Conservation (phyloP, 2,797 vertebrate species). For the Nasua narica region DNA sequence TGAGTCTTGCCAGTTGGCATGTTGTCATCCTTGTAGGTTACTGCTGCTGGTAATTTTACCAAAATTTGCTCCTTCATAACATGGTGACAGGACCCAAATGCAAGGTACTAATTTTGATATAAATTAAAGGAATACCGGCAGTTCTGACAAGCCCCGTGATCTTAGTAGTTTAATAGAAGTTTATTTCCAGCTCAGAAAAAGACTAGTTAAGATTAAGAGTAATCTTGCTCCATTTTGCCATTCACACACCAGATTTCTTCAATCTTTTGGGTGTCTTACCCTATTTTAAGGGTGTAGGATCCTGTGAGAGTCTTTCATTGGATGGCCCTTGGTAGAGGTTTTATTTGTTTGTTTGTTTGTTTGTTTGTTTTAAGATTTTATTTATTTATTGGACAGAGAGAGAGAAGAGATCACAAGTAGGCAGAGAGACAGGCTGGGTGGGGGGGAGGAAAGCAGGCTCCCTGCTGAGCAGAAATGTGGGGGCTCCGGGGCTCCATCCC, state of each 20-base stretch:
- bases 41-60: not conserved
- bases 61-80: not conserved
- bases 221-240: not conserved
- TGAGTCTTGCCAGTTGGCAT: not conserved
- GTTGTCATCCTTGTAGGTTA: not conserved
- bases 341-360: not conserved
- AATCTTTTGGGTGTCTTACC: not conserved
- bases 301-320: not conserved
- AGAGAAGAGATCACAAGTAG: no score
- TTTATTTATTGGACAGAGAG: no score
- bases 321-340: not conserved
- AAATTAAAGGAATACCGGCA: not conserved
- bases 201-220: not conserved
- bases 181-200: not conserved
- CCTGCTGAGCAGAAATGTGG: no score
- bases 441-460: no score
- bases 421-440: no score
- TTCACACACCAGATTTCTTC: not conserved
- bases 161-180: not conserved
- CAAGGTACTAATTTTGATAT: not conserved
- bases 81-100: not conserved
- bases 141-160: not conserved
- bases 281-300: not conserved
- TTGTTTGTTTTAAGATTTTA: no score
- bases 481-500: no score